These are phyloP conservation scores for Nannospalax galili DNA, from an alignment of 2,113 vertebrate species.

Conservation along the genomic window DNA sequence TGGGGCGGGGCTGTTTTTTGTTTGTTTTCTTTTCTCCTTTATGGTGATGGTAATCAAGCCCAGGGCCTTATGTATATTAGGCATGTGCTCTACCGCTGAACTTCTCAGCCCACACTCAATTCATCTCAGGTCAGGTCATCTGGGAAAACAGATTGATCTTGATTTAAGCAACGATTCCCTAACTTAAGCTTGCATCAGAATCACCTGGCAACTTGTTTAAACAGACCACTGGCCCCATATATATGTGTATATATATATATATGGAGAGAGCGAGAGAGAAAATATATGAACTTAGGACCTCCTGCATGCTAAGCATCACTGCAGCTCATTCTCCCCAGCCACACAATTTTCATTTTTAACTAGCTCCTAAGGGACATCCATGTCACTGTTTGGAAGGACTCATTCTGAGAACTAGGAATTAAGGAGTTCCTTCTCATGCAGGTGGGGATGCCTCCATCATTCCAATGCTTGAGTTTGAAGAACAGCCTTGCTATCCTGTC, in stretches of 20 bases:
- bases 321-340: not conserved
- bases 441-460: constrained; percentile 98
- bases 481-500: constrained; percentile 84
- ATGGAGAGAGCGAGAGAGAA: too few relatives aligned
- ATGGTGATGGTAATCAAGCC: not conserved
- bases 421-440: constrained; percentile 74
- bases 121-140: not conserved
- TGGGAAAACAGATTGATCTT: not conserved
- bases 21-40: not conserved
- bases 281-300: not conserved
- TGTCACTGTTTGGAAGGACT: not conserved
- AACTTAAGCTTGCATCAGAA: not conserved
- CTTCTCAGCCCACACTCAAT: not conserved
- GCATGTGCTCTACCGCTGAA: not conserved
- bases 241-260: too few relatives aligned
- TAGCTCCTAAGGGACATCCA: not conserved
- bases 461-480: constrained; percentile 86
- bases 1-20: not conserved
- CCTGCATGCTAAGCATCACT: not conserved
- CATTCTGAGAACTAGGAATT: not conserved
- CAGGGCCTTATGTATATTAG: too few relatives aligned
- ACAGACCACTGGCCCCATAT: not conserved
- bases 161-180: not conserved
- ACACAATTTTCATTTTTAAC: constrained; percentile 26
- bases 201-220: not conserved